A percentile compares a stretch with the other conserved stretches of the same genome.
Conservation (phyloP, 1,140 invertebrate genomes). For the Aphelinus atriplicis region DNA sequence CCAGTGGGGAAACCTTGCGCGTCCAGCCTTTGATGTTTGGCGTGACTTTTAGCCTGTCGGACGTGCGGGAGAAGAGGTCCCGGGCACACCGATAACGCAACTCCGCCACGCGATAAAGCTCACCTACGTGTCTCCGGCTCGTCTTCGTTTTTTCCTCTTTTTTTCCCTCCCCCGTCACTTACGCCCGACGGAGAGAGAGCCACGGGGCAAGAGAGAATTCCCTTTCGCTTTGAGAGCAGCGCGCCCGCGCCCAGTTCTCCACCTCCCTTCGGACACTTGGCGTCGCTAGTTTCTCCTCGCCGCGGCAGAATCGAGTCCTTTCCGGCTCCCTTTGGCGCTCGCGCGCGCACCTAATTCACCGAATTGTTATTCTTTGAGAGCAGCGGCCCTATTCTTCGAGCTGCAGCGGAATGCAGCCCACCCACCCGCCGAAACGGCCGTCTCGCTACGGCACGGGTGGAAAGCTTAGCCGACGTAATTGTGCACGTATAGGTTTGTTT, state of each 20-base stretch:
- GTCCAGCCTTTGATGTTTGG: constrained; percentile 52
- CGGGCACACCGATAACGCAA: too few species aligned
- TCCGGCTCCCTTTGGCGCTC: too few species aligned
- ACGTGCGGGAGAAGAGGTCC: too few species aligned
- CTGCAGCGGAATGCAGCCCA: too few species aligned
- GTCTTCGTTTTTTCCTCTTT: constrained; percentile 37
- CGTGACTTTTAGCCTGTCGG: constrained; percentile 51
- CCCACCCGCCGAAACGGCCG: too few species aligned
- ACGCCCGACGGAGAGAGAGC: constrained; percentile 13
- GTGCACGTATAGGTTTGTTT: constrained; percentile 17
- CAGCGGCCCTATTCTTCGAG: too few species aligned
- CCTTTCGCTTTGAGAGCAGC: constrained; percentile 44
- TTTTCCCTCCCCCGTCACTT: constrained; percentile 43
- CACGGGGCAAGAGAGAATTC: constrained; percentile 40
- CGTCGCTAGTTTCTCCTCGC: not conserved
- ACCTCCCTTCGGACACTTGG: too few species aligned
- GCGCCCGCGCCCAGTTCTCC: constrained; percentile 16
- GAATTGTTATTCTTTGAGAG: constrained; percentile 59
- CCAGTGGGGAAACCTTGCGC: not conserved
- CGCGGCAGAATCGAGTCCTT: too few species aligned
- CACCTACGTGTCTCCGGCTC: not conserved
- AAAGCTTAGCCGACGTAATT: constrained; percentile 2
- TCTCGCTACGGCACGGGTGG: not conserved
- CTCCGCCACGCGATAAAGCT: not conserved
- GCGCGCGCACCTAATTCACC: constrained; percentile 49